These are phyloP conservation scores for Brachionus rubens DNA, from an alignment of 1,140 invertebrate species.

Conservation along the genomic window DNA sequence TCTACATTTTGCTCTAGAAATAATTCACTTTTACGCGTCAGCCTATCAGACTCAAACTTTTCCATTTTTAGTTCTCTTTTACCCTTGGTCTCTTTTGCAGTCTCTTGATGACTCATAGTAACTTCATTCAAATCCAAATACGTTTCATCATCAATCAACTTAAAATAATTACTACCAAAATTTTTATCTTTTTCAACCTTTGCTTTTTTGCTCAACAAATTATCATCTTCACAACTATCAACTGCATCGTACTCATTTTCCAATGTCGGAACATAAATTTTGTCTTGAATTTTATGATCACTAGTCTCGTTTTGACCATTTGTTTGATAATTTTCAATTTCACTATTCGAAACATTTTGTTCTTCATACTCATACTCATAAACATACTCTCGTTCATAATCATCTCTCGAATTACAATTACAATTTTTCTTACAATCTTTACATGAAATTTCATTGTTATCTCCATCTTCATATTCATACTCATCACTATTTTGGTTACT, in stretches of 20 bases:
- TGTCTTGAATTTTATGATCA: not conserved
- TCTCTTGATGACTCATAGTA: not conserved
- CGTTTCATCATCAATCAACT: slow-evolving; percentile 17
- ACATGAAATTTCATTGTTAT: not conserved
- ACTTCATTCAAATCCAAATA: slow-evolving; percentile 36
- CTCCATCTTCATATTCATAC: slow-evolving; percentile 2
- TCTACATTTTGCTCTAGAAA: not conserved
- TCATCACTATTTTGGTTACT: slow-evolving; percentile 8
- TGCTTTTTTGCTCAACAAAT: not conserved
- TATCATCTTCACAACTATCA: slow-evolving; percentile 15
- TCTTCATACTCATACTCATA: slow-evolving; percentile 30
- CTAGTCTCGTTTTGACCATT: not conserved
- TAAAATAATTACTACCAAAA: slow-evolving; percentile 22
- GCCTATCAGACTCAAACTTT: no score
- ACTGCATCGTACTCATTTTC: slow-evolving; percentile 37
- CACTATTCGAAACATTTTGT: not conserved
- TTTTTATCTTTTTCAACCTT: not conserved
- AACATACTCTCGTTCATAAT: slow-evolving; percentile 30
- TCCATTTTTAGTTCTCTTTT: not conserved
- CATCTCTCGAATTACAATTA: not conserved
- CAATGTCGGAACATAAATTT: not conserved
- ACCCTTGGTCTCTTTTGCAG: not conserved
- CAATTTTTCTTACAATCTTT: slow-evolving; percentile 20
- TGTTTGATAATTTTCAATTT: not conserved
- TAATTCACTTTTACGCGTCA: no score